Evolutionary conservation across 2,113 vertebrate species (phyloP).

Genomic region (Nesogale talazaci): DNA sequence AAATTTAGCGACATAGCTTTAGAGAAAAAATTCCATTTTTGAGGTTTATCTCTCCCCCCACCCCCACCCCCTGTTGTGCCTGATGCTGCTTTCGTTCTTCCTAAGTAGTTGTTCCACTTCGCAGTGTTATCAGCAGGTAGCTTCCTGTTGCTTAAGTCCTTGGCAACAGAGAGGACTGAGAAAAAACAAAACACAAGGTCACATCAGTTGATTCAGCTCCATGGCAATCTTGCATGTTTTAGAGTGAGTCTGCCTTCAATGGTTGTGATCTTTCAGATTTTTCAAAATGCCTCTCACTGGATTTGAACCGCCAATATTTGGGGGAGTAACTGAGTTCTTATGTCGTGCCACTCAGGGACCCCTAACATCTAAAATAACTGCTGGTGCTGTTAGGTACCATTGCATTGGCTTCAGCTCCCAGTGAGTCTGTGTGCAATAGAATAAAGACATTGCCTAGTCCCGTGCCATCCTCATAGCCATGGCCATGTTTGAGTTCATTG

Average conservation of each 20-base stretch:
- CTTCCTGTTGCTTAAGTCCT: slow-evolving; percentile 32
- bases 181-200: not conserved
- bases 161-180: not conserved
- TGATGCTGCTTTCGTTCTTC: slow-evolving; percentile 6
- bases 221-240: not conserved
- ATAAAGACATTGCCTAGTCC: too few species aligned
- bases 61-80: too few species aligned
- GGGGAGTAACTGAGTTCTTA: not conserved
- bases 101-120: not conserved
- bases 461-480: too few species aligned
- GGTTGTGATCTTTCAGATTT: not conserved
- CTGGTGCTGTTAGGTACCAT: not conserved
- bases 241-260: not conserved
- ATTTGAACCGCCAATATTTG: too few species aligned
- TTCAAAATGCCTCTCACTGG: not conserved
- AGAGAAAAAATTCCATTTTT: too few species aligned
- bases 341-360: not conserved
- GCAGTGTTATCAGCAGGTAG: not conserved
- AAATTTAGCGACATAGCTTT: too few species aligned
- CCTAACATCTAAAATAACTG: not conserved
- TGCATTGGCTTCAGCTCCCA: too few species aligned
- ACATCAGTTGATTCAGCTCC: not conserved
- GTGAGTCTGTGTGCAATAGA: too few species aligned
- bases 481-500: too few species aligned
- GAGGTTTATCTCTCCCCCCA: too few species aligned